Base-by-base conservation (phyloP, 2,888 invertebrate species). In the Drosophila cyrtoloma region DNA sequence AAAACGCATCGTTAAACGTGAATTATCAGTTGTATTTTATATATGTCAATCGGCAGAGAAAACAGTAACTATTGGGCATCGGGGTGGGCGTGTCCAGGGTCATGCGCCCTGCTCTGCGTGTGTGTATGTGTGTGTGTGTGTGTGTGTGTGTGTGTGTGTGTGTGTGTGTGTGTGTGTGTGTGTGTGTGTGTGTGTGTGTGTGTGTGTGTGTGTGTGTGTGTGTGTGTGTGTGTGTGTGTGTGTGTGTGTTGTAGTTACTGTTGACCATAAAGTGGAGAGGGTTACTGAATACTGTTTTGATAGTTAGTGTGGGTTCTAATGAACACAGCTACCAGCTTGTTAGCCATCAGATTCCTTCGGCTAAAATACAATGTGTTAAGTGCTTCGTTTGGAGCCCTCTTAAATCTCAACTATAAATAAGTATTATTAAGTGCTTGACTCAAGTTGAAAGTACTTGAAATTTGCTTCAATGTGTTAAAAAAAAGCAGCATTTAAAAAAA, bases 1-100 rank as follows among this genome's bases (percentile, higher is more conserved):
- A 75, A 86, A 83, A 57, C 84, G 79, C 81, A 71, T 73, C 79
- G 71, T 84, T 86, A 77, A 82, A 59, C 56, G 12, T 71, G 81
- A 81, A 81, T 79, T 81, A 73, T 59, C 58, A 50, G 60, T 64
- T 69, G 58, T 64, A 26, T 19, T 39, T 26, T 16, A 5, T 30
- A n/a, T 42, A 59, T 51, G 59, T 44, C 28, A 62, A 55, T 56
- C 37, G 55, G n/a, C 7, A 22, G 2, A 42, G 57, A 7, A 74
- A 33, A 10, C 47, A 61, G 22, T 58, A 26, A 26, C 26, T 47
- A 5, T 5, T 42, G 3, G 9, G 22, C 26, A 26, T 32, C 22
- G 10, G 10, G 47, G 33, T 51, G 77, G 76, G 77, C 67, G 79
- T 79, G 74, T 16, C 26, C 53, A 12, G 53, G 32, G 19, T 53